These are phyloP conservation scores for Mormyrus proboscirostris DNA, from an alignment of 2,797 vertebrate genomes.

Conservation along the genomic window DNA sequence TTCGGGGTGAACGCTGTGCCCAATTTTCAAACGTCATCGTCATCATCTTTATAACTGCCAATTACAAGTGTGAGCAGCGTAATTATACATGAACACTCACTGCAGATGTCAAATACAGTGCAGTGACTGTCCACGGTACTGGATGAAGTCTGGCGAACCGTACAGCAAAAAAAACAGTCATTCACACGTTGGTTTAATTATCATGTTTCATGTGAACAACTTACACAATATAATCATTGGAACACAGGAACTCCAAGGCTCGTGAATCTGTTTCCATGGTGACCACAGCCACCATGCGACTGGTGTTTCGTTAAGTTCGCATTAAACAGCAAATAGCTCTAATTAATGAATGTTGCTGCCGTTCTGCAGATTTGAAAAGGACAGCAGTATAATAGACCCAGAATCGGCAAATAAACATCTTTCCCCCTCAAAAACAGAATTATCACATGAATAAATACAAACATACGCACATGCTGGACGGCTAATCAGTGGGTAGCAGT, in stretches of 20 bases:
- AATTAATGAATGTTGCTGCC: neutral
- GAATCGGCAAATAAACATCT: slow-evolving; percentile 2
- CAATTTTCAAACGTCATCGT: neutral
- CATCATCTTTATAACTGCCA: neutral
- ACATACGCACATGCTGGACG: neutral
- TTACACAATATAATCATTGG: neutral
- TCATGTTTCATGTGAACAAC: slow-evolving; percentile 1
- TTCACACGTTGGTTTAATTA: neutral
- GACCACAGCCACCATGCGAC: neutral
- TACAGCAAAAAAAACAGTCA: neutral
- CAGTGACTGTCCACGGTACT: neutral
- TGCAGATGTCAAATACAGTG: neutral
- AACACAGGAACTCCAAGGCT: slow-evolving; percentile 3
- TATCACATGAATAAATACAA: neutral
- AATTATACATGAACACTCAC: neutral
- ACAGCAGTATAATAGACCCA: neutral
- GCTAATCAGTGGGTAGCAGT: neutral
- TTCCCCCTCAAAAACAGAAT: neutral
- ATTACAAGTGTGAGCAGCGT: neutral
- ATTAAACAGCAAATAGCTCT: neutral
- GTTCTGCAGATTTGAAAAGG: neutral
- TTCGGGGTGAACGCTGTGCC: neutral
- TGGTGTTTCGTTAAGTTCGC: neutral
- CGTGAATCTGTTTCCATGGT: neutral
- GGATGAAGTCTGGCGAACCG: neutral